Evolutionary conservation across 1,140 invertebrate genomes (phyloP), one percentile per base, ranked within the genome.

Genomic region (Sycophaga agraensis): DNA sequence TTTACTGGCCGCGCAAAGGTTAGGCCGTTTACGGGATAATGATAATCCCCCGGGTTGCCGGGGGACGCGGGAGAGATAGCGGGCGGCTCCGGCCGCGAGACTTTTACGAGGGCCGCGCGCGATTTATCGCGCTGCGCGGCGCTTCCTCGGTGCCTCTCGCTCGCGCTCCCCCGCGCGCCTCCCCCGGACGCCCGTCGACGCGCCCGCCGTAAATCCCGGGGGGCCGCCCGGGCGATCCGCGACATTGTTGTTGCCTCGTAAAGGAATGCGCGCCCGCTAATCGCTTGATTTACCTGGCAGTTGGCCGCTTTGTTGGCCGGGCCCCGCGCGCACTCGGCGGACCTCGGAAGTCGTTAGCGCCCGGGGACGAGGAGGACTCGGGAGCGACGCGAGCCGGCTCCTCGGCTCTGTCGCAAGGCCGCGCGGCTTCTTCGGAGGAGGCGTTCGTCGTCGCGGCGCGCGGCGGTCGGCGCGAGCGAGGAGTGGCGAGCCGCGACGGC

Each of bases 51-150:
- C 2, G 1, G 9, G 31, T 37, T 11, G 24, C 4, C 9, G n/a
- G n/a, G 26, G 31, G 14, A 16, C 3, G 28, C 2, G 45, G 21
- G 7, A 11, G 42, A 14, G 11, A 28, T 22, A 56, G 42, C 17
- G 35, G 17, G 24, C 31, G n/a, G 31, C 12, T 12, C 16, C 17
- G 31, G 34, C 14, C 12, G 16, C 16, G n/a, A 2, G 56, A 59
- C 56, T 49, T 59, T 59, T 59, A 59, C 46, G 56, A 59, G 45
- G 22, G 35, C 17, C 22, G 16, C n/a, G 46, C 17, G 46, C 22
- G 48, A 59, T 59, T 59, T 59, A 59, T 59, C 46, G 56, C 37
- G 24, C 35, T 57, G 31, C 31, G 19, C 31, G 19, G 22, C 35
- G 49, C 56, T 49, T 57, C 56, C 56, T 58, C 14, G 39, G 48